Base-by-base conservation (phyloP, 2,888 invertebrate species). In the Achlya flavicornis region DNA sequence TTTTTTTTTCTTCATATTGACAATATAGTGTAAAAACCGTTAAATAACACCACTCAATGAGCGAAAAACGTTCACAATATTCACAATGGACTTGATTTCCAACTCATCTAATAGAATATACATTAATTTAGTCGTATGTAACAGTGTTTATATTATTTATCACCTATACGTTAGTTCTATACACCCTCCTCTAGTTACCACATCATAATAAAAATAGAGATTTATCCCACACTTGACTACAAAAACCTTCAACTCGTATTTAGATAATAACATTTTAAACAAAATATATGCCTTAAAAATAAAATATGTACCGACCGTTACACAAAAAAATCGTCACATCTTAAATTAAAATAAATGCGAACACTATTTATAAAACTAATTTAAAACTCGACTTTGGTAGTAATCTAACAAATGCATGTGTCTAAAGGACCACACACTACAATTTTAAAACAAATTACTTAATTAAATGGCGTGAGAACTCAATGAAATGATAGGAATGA, bases 21-120 rank as follows among this genome's bases (percentile, higher is more conserved):
- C 88, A 90, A 86, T 83, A 81, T 80, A 80, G 78, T 86, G 86
- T 85, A 89, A 85, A 89, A 85, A 79, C 68, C 74, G 70, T 83
- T 77, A 80, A 81, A 78, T 75, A 78, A 78, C 76, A 69, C 80
- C 75, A 80, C 82, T 77, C 83, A 80, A 81, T 73, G 83, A 82
- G 79, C 71, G 74, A 72, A 73, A 70, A 65, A 19, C 53, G 16
- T 53, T 53, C 53, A 53, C 53, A 73, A 66, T 70, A 61, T 68
- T 69, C 64, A 76, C 64, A 66, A 43, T 41, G 41, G 60, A 19
- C 64, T 63, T 16, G 63, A 68, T 69, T 70, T 53, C 65, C 72
- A 64, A 67, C 74, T 76, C 81, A 80, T 69, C 74, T 70, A 80
- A 81, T 70, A 75, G 72, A 78, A 77, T 74, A 76, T 80, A 78